Evolutionary conservation across 2,113 vertebrate genomes (phyloP).

Genomic region (Ia io): DNA sequence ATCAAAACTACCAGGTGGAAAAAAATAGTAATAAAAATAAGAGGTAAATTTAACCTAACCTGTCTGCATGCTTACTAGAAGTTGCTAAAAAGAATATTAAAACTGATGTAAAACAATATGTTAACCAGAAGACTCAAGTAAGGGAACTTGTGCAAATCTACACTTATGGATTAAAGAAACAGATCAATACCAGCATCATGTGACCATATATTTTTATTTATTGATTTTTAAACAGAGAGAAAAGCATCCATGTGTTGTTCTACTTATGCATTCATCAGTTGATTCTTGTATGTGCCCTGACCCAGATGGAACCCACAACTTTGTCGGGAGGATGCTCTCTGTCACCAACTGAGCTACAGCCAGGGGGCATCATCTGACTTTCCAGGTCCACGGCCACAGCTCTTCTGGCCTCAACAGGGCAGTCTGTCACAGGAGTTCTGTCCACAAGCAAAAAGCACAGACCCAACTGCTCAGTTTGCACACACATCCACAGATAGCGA

Average conservation of each 20-base stretch:
- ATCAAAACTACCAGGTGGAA: neutral
- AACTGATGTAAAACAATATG: neutral
- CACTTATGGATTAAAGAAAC: neutral
- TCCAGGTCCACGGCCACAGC: too few relatives aligned
- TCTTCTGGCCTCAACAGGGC: too few relatives aligned
- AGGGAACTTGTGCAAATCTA: neutral
- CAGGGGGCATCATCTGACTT: neutral
- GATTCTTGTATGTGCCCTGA: neutral
- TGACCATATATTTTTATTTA: neutral
- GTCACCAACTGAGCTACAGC: neutral
- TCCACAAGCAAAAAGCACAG: too few relatives aligned
- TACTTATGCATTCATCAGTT: neutral
- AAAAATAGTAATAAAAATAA: neutral
- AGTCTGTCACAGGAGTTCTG: too few relatives aligned
- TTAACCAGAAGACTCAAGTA: constrained; percentile 15
- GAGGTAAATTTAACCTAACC: neutral
- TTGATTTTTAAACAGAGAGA: neutral
- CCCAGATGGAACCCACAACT: neutral
- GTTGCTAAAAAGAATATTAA: constrained; percentile 1
- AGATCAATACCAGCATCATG: neutral
- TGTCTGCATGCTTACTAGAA: neutral
- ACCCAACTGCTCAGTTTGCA: too few relatives aligned
- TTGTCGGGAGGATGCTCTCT: neutral
- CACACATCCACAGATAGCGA: too few relatives aligned
- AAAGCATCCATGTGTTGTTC: neutral